Conservation (phyloP, 2,113 vertebrate species). For the Craseonycteris thonglongyai region DNA sequence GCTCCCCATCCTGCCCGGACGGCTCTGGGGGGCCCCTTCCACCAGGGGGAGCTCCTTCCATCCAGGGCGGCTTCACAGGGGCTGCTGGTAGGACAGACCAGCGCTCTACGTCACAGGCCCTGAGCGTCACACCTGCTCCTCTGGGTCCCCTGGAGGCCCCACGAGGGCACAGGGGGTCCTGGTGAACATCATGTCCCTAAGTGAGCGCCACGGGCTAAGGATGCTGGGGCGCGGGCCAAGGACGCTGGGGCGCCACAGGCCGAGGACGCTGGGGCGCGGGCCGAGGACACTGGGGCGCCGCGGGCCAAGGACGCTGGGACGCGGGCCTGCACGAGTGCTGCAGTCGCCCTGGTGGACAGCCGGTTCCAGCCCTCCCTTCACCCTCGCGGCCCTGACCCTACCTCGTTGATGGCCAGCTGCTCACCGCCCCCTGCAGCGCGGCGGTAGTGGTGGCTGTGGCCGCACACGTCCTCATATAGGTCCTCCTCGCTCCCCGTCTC, state of each 20-base stretch:
- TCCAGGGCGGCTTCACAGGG: not conserved
- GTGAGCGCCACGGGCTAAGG: not conserved
- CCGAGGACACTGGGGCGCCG: no score
- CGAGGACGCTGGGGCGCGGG: no score
- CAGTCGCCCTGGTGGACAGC: not conserved
- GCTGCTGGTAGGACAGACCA: not conserved
- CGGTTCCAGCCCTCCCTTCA: not conserved
- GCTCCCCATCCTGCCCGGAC: not conserved
- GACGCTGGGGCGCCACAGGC: no score
- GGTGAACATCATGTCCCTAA: not conserved
- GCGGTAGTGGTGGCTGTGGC: slow-evolving; percentile 88
- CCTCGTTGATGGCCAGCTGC: slow-evolving; percentile 97
- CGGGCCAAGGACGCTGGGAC: no score
- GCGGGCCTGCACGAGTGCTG: fast-evolving
- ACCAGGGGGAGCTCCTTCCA: not conserved
- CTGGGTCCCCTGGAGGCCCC: no score
- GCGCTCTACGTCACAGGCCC: no score
- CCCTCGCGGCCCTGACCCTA: slow-evolving; percentile 54
- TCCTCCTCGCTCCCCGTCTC: slow-evolving; percentile 92
- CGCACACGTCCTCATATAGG: slow-evolving; percentile 89
- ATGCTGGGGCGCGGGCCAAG: no score
- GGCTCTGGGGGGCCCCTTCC: not conserved
- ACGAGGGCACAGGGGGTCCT: not conserved
- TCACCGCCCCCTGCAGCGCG: slow-evolving; percentile 92
- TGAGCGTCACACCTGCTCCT: not conserved